Conservation (phyloP, 1,140 invertebrate species). For the Pseudomyrmex pallidus region DNA sequence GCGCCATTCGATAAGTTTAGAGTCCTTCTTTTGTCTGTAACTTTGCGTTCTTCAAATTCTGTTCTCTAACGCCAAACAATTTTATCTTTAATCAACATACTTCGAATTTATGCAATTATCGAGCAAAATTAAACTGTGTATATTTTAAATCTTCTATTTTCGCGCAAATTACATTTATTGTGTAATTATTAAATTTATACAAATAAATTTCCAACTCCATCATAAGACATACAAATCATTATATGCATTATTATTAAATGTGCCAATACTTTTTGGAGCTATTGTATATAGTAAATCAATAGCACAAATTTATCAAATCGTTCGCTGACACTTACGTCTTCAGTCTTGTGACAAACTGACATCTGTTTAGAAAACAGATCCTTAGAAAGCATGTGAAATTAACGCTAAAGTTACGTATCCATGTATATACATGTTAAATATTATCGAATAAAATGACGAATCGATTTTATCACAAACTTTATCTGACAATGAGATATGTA, state of each 20-base stretch:
- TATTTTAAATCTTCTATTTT: background rate
- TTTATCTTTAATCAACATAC: constrained; percentile 24
- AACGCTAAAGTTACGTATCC: background rate
- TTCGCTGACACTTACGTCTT: too few relatives aligned
- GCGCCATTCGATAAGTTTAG: constrained; percentile 30
- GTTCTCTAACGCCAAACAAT: background rate
- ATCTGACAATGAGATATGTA: background rate
- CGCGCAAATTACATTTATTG: background rate
- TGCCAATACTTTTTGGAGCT: too few relatives aligned
- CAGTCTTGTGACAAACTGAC: too few relatives aligned
- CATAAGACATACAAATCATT: too few relatives aligned
- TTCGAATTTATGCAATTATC: constrained; percentile 1
- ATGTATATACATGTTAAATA: background rate
- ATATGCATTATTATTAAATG: too few relatives aligned
- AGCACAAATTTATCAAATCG: too few relatives aligned
- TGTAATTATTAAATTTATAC: too few relatives aligned
- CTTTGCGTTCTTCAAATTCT: background rate
- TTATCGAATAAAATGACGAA: background rate
- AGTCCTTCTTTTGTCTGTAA: constrained; percentile 17
- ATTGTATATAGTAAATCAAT: too few relatives aligned
- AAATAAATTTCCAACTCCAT: too few relatives aligned
- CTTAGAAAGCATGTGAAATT: background rate
- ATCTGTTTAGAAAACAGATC: too few relatives aligned
- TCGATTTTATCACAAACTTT: background rate
- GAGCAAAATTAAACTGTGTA: background rate